Percentiles rank a stretch among this genome's conserved stretches.
Evolutionary conservation across 2,888 invertebrate genomes (phyloP).

Genomic region (Apodemia duryi): DNA sequence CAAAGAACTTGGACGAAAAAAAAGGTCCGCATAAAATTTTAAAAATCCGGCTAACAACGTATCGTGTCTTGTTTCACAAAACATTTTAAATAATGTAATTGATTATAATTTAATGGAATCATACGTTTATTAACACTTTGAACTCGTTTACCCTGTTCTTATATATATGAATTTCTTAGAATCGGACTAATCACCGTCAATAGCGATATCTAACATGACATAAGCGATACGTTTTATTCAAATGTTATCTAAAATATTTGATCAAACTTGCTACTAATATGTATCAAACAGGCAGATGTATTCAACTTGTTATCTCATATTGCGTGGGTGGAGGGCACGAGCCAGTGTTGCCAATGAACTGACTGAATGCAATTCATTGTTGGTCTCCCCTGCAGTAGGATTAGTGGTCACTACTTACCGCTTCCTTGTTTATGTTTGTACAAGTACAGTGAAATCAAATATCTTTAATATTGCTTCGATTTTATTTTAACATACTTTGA

Average conservation of each 20-base stretch:
- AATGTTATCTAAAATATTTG: constrained; percentile 18
- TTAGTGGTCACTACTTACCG: constrained; percentile 50
- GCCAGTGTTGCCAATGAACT: constrained; percentile 61
- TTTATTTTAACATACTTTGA: too few relatives aligned
- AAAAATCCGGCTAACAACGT: too few relatives aligned
- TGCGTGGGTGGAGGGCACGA: constrained; percentile 65
- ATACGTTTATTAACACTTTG: too few relatives aligned
- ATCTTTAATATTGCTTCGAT: too few relatives aligned
- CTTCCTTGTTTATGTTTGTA: constrained; percentile 63
- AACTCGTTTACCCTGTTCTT: too few relatives aligned
- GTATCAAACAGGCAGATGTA: constrained; percentile 47
- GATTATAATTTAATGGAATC: too few relatives aligned
- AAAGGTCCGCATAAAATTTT: too few relatives aligned
- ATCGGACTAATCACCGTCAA: constrained; percentile 25
- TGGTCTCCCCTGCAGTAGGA: constrained; percentile 53
- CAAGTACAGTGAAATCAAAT: background rate
- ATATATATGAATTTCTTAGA: background rate
- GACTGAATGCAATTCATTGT: constrained; percentile 69
- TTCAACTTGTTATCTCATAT: constrained; percentile 69
- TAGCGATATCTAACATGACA: constrained; percentile 22
- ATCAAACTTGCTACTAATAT: constrained; percentile 19
- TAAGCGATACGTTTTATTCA: constrained; percentile 17
- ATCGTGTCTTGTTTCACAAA: too few relatives aligned
- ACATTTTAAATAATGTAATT: background rate
- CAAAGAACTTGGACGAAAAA: too few relatives aligned